Conservation (phyloP, 2,113 vertebrate species). For the Campylorhamphus procurvoides region DNA sequence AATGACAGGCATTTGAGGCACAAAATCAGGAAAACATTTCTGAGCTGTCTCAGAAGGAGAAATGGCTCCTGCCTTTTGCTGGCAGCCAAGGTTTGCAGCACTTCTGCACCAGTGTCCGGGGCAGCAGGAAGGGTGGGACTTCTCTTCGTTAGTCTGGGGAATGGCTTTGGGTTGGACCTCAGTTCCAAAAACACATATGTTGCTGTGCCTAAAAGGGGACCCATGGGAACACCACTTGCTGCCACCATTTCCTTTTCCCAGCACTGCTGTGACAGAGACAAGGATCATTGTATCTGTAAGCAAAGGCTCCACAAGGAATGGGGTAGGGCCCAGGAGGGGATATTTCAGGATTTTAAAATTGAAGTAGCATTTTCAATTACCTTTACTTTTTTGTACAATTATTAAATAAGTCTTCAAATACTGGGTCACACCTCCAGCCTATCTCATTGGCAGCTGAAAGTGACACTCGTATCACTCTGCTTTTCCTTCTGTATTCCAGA, state of each 20-base stretch:
- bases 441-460: not conserved
- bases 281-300: not conserved
- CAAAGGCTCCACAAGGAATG: not conserved
- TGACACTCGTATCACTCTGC: not conserved
- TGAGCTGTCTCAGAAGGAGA: not conserved
- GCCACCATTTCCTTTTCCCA: not conserved
- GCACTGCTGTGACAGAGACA: not conserved
- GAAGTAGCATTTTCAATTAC: not conserved
- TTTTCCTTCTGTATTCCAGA: not conserved
- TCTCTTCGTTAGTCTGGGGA: not conserved
- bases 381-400: not conserved
- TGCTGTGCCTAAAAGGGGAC: not conserved
- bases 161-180: not conserved
- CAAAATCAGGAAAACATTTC: not conserved
- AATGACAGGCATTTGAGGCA: not conserved
- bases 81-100: not conserved
- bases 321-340: not conserved
- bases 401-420: not conserved
- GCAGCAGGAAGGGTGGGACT: not conserved
- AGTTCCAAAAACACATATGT: not conserved
- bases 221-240: not conserved
- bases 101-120: not conserved
- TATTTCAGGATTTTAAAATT: not conserved
- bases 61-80: not conserved
- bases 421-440: not conserved